Evolutionary conservation across 92 coral and sea anemone species (phyloP), one percentile per base, ranked within the genome.

Genomic region (Pocillopora meandrina): DNA sequence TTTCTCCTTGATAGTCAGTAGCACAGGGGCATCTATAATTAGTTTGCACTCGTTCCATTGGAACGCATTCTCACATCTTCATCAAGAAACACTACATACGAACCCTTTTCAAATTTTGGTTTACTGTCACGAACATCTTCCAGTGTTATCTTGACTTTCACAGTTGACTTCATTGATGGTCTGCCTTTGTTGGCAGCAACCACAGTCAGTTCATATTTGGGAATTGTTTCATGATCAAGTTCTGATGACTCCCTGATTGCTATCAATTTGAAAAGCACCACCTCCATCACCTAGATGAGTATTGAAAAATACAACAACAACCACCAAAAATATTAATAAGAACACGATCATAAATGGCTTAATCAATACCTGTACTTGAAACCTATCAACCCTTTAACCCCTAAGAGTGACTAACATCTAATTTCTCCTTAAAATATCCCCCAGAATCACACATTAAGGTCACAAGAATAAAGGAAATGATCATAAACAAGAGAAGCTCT

Each of bases 91-190:
- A 84, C 87, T 57, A 90, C 56, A 71, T 94, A 96, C 11, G 75
- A 79, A 3, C 87, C 70, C 61, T 91, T 87, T 20, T 81, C 91
- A 79, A 96, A 96, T 36, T 70, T 88, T 63, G 99, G 99, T 10
- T 90, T 91, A 66, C 96, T 94, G 86, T 96, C 99, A 18, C 84
- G 82, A 65, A 96, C 95, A 75, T 96, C 99, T 20, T 76, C 86
- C 10, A 96, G 86, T 9, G 81, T 84, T 36, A 96, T 85, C 75
- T 87, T 89, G 49, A 96, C 95, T 34, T 65, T 77, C 21, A 89
- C 91, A 3, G 97, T 86, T 16, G 92, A 77, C 67, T 88, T 90
- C 74, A 85, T 78, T 14, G 93, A 76, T 13, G 95, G 94, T 10
- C 33, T 75, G 1, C 99, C 99, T 61, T 87, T 87, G 81, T 96